Base-by-base conservation (phyloP, 2,797 vertebrate species). In the Hypotaenidia philippensis region DNA sequence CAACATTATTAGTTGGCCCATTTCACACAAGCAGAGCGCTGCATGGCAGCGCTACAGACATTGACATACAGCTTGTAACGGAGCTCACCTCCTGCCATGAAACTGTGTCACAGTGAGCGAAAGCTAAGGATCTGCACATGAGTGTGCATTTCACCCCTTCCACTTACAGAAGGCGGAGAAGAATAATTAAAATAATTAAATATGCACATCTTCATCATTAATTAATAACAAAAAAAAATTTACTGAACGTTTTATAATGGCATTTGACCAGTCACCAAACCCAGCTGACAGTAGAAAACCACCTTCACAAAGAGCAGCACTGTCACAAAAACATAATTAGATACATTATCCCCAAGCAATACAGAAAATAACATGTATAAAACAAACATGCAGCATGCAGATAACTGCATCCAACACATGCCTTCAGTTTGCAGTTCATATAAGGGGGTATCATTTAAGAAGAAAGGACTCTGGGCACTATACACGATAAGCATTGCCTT, bases 321-420 rank as follows among this genome's bases (percentile, higher is more conserved):
- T 38, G 16, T 63, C 40, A 72, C 74, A 78, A 84, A 90, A 87
- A 61, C 4, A 15, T 22, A 52, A 63, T 56, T 52, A 82, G 38
- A 53, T 19, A 38, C 17, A 21, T 76, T 79, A 76, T 50, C 80
- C 63, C 26, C 4, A 26, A 60, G 53, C 57, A 68, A 79, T 63
- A 52, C 9, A 75, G 77, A 74, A 80, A 75, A 81, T 36, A 78
- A 64, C 64, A 76, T 0, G 1, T 34, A 27, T 50, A 70, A 60
- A 91, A 32, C 75, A 91, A 96, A 83, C 13, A 25, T 75, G n/a
- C 34, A 59, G 36, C 41, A 1, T 94, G 86, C 53, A 68, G 61
- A 76, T 77, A 94, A 89, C 86, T 91, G 40, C 66, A 56, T 63
- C 60, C 45, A 82, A 68, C 91, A 91, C 81, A 87, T 90, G 83